Conservation (phyloP, 1,140 invertebrate species). For the Globodera rostochiensis region DNA sequence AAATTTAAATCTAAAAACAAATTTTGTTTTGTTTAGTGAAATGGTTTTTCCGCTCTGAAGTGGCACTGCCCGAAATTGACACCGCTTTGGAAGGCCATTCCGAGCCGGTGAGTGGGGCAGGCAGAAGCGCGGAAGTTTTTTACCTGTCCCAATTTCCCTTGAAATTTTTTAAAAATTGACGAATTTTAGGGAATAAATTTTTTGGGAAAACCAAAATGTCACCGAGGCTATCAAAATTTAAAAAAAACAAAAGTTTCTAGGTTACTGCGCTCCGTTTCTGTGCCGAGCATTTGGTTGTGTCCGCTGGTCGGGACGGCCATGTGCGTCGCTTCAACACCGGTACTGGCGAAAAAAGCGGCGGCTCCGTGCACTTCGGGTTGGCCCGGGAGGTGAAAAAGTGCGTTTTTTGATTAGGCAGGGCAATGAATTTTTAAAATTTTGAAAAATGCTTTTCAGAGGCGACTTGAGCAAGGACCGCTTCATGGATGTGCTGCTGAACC, state of each 20-base stretch:
- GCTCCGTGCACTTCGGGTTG: constrained; percentile 44
- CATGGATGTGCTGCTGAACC: constrained; percentile 42
- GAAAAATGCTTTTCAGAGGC: constrained; percentile 33
- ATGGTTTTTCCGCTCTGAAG: constrained; percentile 44
- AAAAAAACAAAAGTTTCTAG: constrained; percentile 18
- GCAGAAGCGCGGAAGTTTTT: background rate
- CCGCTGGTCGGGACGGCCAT: constrained; percentile 50
- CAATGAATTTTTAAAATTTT: constrained; percentile 8
- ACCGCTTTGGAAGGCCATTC: constrained; percentile 46
- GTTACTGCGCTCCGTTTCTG: constrained; percentile 41
- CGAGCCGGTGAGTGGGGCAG: constrained; percentile 30
- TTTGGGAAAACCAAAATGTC: too few relatives aligned
- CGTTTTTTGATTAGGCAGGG: background rate
- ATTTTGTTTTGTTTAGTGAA: constrained; percentile 26
- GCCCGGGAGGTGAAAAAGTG: constrained; percentile 53
- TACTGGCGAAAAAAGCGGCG: constrained; percentile 13
- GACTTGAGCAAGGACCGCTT: constrained; percentile 46
- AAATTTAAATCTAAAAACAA: background rate
- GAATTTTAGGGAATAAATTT: too few relatives aligned
- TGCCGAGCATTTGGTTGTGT: constrained; percentile 41
- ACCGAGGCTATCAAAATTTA: too few relatives aligned
- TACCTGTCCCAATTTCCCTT: background rate
- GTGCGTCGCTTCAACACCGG: constrained; percentile 50
- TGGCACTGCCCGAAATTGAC: constrained; percentile 37
- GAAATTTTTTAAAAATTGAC: background rate